Evolutionary conservation across 2,888 invertebrate genomes (phyloP).

Genomic region (Lymantria monacha): DNA sequence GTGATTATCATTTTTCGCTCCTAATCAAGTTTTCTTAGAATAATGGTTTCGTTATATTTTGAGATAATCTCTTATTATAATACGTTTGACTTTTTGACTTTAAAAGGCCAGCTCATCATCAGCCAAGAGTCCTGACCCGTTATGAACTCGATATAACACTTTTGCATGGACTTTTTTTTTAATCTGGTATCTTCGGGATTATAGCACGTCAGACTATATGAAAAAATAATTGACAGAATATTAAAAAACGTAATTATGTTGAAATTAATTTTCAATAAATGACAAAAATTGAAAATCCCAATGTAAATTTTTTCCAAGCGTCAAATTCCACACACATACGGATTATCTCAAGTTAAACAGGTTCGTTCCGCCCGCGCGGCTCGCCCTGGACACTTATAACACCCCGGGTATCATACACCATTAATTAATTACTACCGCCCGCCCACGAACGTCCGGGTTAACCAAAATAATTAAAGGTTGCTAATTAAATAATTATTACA

Average conservation of each 20-base stretch:
- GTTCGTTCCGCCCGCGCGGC: conserved; percentile 5
- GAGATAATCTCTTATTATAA: no score
- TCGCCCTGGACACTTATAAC: conserved; percentile 19
- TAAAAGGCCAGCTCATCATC: no score
- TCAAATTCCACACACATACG: conserved; percentile 4
- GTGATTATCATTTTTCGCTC: no score
- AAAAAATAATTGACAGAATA: not conserved
- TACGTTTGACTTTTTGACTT: no score
- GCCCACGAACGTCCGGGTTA: not conserved
- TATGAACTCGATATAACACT: no score
- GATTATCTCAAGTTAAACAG: conserved; percentile 30
- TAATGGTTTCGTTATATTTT: no score
- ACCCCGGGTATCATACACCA: conserved; percentile 16
- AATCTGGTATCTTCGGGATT: no score
- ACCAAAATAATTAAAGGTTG: conserved; percentile 5
- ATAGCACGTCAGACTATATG: no score
- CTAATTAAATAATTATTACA: not conserved
- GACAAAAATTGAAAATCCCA: not conserved
- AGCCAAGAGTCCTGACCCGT: no score
- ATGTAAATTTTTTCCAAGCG: conserved; percentile 5
- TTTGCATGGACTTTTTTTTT: no score
- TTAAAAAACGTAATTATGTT: not conserved
- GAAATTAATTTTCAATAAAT: not conserved
- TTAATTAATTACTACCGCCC: conserved; percentile 24
- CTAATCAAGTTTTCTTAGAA: no score